Base-by-base conservation (phyloP, 2,797 vertebrate genomes). In the Rhinichthys osculus region DNA sequence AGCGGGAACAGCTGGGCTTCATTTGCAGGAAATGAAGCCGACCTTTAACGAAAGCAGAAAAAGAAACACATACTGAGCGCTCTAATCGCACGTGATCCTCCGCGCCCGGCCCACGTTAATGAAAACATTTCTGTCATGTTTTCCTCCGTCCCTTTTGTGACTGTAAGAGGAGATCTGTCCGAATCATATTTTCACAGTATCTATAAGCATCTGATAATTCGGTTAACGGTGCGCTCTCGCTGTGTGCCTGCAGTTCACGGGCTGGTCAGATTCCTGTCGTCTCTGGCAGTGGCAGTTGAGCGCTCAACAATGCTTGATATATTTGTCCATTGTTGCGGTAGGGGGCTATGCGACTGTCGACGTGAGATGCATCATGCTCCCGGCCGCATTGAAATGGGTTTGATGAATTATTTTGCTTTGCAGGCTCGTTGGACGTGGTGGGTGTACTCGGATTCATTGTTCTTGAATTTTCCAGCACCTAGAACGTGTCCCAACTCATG, bases 1-100 rank as follows among this genome's bases (percentile, higher is more conserved):
- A 89, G 83, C 86, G 74, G 72, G 85, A 91, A 90, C 92, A 92
- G 90, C 92, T 92, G 91, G 89, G 77, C 83, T 88, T 90, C 89
- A 90, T 92, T 92, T 90, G 86, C 64, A 89, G 86, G 89, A 90
- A 90, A 91, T 89, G 88, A 90, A 90, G 86, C 81, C 87, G 89
- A 89, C 89, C 87, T 82, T 90, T 90, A 87, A 54, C 35, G 78
- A 79, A 88, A 88, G 69, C 62, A 88, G 78, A 85, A 84, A 87
- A 88, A 69, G 84, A 78, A 86, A 78, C 62, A 30, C 66, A 67
- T 82, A 81, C 87, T 42, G 73, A 79, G 66, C n/a, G 21, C 85
- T 88, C 38, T 33, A 85, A 85, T 88, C 74, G 54, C 83, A 88
- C 50, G 50, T 79, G 77, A 87, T 82, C 89, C 81, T 85, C 69